Conservation (phyloP, 2,888 invertebrate genomes). For the Kuschelorhynchus macadamiae region DNA sequence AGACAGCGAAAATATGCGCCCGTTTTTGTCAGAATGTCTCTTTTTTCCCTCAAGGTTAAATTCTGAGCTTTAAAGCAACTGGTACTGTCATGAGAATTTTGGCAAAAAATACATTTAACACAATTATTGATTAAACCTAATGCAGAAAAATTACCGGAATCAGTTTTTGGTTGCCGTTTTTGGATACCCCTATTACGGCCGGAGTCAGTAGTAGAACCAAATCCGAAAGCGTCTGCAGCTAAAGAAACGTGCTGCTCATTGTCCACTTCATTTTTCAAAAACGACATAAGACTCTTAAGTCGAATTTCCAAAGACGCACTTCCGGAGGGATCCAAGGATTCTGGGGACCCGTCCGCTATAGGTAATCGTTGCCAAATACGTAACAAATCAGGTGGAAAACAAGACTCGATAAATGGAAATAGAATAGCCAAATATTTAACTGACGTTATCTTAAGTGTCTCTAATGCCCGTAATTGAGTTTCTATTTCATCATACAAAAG, state of each 20-base stretch:
- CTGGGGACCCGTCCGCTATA: neutral
- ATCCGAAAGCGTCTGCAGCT: too few species aligned
- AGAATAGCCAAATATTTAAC: slow-evolving; percentile 57
- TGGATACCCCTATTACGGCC: slow-evolving; percentile 52
- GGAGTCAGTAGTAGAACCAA: too few species aligned
- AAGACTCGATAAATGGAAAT: too few species aligned
- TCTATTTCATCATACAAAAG: slow-evolving; percentile 57
- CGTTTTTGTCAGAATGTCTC: slow-evolving; percentile 16
- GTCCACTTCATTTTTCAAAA: slow-evolving; percentile 52
- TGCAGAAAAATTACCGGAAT: slow-evolving; percentile 18
- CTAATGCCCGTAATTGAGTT: slow-evolving; percentile 56
- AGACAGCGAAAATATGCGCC: slow-evolving; percentile 55
- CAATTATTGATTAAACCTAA: slow-evolving; percentile 40
- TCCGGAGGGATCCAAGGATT: neutral
- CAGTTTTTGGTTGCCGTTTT: slow-evolving; percentile 50
- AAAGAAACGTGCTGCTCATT: too few species aligned
- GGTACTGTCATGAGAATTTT: slow-evolving; percentile 44
- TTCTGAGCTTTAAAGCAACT: slow-evolving; percentile 46
- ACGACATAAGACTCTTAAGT: slow-evolving; percentile 41
- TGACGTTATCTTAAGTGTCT: slow-evolving; percentile 54
- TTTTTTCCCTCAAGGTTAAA: neutral
- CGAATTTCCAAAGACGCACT: slow-evolving; percentile 11
- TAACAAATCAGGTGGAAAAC: slow-evolving; percentile 42
- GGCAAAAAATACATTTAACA: slow-evolving; percentile 45
- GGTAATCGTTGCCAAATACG: slow-evolving; percentile 53